Evolutionary conservation across 1,140 invertebrate species (phyloP).

Genomic region (Batillaria attramentaria): DNA sequence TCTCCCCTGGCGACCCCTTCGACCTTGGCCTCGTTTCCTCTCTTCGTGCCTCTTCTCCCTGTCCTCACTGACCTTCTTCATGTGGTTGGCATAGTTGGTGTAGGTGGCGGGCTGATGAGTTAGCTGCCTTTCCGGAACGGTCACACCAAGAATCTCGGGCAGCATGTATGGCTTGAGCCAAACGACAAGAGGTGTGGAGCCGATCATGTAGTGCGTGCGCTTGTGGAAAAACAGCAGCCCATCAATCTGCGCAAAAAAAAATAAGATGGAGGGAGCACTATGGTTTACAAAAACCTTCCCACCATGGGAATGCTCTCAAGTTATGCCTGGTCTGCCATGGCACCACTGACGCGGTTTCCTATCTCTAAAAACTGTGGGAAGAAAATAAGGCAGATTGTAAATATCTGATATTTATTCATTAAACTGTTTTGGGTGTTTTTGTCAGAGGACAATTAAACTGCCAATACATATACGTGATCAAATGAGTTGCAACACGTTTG

Average conservation of each 20-base stretch:
- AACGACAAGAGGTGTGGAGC: constrained; percentile 86
- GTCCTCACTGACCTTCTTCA: constrained; percentile 51
- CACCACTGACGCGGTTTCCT: background rate
- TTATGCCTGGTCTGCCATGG: too few species aligned
- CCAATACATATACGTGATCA: too few species aligned
- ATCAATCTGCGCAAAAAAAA: too few species aligned
- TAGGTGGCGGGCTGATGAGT: constrained; percentile 58
- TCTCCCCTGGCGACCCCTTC: background rate
- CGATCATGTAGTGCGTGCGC: constrained; percentile 81
- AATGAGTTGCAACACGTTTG: too few species aligned
- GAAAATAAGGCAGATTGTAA: constrained; percentile 11
- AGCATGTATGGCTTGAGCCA: constrained; percentile 93
- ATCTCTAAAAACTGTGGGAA: background rate
- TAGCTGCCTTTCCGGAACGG: constrained; percentile 70
- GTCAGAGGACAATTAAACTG: too few species aligned
- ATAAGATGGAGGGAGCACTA: too few species aligned
- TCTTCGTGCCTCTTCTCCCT: constrained; percentile 33
- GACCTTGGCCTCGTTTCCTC: constrained; percentile 1
- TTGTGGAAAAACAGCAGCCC: constrained; percentile 71
- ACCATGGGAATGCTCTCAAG: too few species aligned
- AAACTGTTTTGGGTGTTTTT: too few species aligned
- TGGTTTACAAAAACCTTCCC: too few species aligned
- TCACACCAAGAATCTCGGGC: constrained; percentile 81
- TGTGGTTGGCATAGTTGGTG: constrained; percentile 59
- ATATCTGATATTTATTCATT: too few species aligned